Conservation (phyloP, 2,797 vertebrate genomes). For the Sebastolobus alascanus region DNA sequence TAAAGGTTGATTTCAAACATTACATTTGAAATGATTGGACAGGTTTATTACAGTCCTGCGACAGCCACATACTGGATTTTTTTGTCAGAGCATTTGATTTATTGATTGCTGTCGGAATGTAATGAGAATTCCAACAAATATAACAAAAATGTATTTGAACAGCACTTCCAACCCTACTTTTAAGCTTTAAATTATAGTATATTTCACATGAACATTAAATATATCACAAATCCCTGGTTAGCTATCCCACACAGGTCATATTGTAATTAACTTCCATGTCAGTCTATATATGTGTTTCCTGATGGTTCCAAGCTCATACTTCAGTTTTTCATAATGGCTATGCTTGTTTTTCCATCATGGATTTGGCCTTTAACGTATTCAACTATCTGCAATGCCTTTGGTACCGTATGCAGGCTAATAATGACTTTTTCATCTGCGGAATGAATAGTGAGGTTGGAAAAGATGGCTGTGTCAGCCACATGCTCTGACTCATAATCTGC, state of each 20-base stretch:
- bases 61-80: too few relatives aligned
- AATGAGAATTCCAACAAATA: too few relatives aligned
- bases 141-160: too few relatives aligned
- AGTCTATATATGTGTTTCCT: conserved; percentile 12
- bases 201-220: conserved; percentile 35
- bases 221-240: conserved; percentile 5
- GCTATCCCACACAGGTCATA: conserved; percentile 20
- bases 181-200: neutral
- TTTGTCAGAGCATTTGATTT: too few relatives aligned
- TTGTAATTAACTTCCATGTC: conserved; percentile 38
- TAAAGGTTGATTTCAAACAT: neutral
- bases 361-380: conserved; percentile 37
- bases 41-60: too few relatives aligned
- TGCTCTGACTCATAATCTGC: conserved; percentile 80
- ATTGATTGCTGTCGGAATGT: too few relatives aligned
- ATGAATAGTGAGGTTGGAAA: conserved; percentile 66
- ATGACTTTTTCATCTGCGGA: conserved; percentile 65
- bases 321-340: conserved; percentile 28
- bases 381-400: conserved; percentile 30
- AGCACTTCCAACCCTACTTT: too few relatives aligned
- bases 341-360: conserved; percentile 35
- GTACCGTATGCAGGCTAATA: conserved; percentile 39
- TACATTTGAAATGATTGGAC: too few relatives aligned
- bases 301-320: conserved; percentile 22
- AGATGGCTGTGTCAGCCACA: conserved; percentile 75